Evolutionary conservation across 2,113 vertebrate genomes (phyloP).

Genomic region (Varanus salvator): DNA sequence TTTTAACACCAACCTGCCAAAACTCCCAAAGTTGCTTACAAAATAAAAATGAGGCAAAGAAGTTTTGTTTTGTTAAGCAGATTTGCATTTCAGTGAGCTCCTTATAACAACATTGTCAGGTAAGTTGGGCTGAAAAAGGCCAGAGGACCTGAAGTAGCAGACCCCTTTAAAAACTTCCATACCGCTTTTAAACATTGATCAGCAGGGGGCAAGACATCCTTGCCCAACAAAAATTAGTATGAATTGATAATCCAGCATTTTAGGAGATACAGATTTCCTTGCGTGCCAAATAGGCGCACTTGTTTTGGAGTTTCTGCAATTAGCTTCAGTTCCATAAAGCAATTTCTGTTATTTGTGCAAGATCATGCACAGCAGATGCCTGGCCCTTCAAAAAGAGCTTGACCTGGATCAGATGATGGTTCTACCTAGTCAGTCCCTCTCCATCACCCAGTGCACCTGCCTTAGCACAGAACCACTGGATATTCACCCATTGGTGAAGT

Average conservation of each 20-base stretch:
- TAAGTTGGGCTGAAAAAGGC: no score
- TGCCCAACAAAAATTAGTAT: neutral
- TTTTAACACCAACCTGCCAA: neutral
- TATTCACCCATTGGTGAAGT: neutral
- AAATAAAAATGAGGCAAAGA: neutral
- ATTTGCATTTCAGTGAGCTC: no score
- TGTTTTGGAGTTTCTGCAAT: neutral
- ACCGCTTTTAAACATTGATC: neutral
- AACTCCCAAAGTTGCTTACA: neutral
- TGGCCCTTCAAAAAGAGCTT: neutral
- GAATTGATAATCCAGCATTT: neutral
- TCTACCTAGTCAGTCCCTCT: neutral
- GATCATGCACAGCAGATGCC: neutral
- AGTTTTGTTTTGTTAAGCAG: neutral
- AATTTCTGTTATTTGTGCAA: neutral
- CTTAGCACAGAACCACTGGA: neutral
- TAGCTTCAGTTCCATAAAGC: neutral
- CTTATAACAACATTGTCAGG: neutral
- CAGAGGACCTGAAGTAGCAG: neutral
- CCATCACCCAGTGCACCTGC: neutral
- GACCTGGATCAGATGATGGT: neutral
- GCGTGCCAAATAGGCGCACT: neutral
- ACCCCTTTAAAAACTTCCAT: neutral
- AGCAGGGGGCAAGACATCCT: neutral
- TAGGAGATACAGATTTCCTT: neutral